Evolutionary conservation across 2,797 vertebrate genomes (phyloP).

Genomic region (Benthosema pterotum): DNA sequence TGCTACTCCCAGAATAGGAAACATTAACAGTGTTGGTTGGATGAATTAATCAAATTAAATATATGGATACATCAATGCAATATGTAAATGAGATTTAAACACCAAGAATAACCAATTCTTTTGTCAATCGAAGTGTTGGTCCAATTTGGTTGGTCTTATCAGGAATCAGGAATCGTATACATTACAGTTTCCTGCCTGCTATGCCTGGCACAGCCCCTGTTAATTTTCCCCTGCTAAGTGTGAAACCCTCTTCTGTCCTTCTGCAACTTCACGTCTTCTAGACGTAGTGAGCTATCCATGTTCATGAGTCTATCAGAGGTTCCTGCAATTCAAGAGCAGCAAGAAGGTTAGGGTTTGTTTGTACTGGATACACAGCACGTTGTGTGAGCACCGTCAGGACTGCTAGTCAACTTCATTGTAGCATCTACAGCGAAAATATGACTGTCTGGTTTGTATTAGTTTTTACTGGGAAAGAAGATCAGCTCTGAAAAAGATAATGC

Average conservation of each 20-base stretch:
- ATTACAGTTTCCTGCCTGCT: constrained; percentile 1
- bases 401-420: no score
- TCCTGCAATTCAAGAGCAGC: constrained; percentile 62
- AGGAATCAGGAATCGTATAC: neutral
- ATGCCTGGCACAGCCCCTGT: neutral
- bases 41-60: neutral
- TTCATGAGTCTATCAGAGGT: constrained; percentile 66
- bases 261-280: constrained; percentile 16
- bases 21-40: neutral
- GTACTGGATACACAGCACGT: no score
- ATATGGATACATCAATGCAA: neutral
- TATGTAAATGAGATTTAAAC: neutral
- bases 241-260: constrained; percentile 1
- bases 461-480: no score
- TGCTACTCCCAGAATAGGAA: constrained; percentile 7
- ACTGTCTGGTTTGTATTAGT: no score
- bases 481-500: no score
- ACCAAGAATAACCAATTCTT: neutral
- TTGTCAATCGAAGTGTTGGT: neutral
- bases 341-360: neutral
- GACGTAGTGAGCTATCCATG: constrained; percentile 1
- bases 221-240: neutral
- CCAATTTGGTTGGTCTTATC: neutral
- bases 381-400: no score
- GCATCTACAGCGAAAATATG: no score